Evolutionary conservation across 2,113 vertebrate species (phyloP).

Genomic region (Petrocephalus zakoni): DNA sequence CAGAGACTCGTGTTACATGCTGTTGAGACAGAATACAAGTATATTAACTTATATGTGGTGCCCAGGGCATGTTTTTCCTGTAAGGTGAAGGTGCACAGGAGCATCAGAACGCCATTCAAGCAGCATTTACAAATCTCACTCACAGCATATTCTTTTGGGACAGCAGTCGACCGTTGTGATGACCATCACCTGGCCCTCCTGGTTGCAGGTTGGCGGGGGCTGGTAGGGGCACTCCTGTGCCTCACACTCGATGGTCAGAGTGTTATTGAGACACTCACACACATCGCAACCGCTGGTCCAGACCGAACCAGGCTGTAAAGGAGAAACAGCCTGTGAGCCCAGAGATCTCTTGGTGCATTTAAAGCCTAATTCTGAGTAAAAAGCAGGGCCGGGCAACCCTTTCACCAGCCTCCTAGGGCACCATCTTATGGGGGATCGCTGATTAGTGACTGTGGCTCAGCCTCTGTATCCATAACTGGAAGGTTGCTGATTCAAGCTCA

Average conservation of each 20-base stretch:
- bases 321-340: neutral
- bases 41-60: neutral
- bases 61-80: neutral
- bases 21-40: conserved; percentile 12
- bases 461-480: neutral
- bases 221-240: neutral
- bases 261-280: conserved; percentile 13
- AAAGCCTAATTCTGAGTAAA: neutral
- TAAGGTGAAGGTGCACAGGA: neutral
- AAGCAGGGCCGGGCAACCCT: neutral
- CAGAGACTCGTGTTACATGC: conserved; percentile 33
- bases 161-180: neutral
- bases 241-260: conserved; percentile 6
- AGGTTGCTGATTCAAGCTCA: neutral
- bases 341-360: neutral
- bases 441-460: neutral
- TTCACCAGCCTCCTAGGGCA: neutral
- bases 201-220: conserved; percentile 3
- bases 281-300: conserved; percentile 25
- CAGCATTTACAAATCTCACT: neutral
- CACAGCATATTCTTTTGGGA: conserved; percentile 13
- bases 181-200: conserved; percentile 17
- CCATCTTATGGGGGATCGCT: neutral
- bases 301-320: conserved; percentile 32
- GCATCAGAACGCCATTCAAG: neutral